Conservation (phyloP, 2,797 vertebrate species). For the Rhynchotus rufescens region DNA sequence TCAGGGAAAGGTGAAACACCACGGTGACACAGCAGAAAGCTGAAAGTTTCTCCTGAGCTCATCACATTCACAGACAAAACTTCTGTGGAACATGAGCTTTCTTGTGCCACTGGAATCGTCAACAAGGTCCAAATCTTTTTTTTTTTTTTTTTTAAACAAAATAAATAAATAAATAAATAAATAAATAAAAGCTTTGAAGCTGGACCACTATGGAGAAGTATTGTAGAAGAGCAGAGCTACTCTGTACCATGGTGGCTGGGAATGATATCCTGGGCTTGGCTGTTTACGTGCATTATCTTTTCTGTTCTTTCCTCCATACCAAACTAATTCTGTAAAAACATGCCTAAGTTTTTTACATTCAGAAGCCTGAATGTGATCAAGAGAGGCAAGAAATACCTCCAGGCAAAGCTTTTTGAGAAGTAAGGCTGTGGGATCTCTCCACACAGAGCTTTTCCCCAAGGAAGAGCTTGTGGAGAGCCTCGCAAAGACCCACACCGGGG, state of each 20-base stretch:
- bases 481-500: background rate
- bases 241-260: background rate
- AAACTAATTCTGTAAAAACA: background rate
- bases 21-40: background rate
- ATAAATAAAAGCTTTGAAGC: too few relatives aligned
- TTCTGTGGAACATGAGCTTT: background rate
- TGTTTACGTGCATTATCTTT: background rate
- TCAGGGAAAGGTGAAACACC: background rate
- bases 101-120: background rate
- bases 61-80: fast-evolving
- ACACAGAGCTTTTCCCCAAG: background rate
- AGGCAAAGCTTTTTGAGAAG: background rate
- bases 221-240: background rate
- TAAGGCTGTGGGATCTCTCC: background rate
- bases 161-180: too few relatives aligned
- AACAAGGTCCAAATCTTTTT: background rate
- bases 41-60: background rate
- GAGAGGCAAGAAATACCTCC: background rate
- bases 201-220: background rate
- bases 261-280: background rate
- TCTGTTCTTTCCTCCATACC: background rate
- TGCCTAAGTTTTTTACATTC: fast-evolving
- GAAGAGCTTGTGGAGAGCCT: background rate
- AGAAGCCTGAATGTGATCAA: background rate
- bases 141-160: too few relatives aligned